phyloP scores from a whole-genome alignment of 2,797 vertebrate genomes.

The Rhabdomys pumilio region DNA sequence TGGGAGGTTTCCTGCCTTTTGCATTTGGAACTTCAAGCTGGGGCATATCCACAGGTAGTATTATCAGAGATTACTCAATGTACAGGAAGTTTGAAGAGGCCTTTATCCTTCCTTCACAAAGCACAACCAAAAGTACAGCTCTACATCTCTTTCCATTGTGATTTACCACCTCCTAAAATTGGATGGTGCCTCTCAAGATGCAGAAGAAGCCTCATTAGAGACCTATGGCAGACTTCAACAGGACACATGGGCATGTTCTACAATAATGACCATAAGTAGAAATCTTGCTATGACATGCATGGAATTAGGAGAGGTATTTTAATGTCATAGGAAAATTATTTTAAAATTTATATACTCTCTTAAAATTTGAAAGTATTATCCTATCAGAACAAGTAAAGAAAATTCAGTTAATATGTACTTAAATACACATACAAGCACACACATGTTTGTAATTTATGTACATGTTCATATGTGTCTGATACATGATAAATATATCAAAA shows the following conservation, averaged over 20 bases:
- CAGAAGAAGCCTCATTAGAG: constrained; percentile 20
- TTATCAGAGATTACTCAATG: constrained; percentile 83
- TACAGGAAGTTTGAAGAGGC: constrained; percentile 82
- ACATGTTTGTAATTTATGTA: background rate
- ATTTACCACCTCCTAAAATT: background rate
- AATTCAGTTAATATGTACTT: background rate
- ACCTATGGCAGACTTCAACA: background rate
- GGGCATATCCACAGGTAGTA: constrained; percentile 78
- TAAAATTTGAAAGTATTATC: background rate
- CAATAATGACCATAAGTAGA: background rate
- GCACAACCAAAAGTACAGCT: background rate
- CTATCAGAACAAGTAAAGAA: background rate
- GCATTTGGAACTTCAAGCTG: constrained; percentile 83
- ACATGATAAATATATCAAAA: background rate
- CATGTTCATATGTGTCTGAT: background rate
- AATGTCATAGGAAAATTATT: background rate
- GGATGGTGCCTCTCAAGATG: background rate
- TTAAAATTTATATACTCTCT: background rate
- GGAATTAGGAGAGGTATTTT: background rate
- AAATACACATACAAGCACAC: background rate
- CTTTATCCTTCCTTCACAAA: constrained; percentile 68
- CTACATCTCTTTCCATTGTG: constrained; percentile 17
- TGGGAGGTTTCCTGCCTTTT: constrained; percentile 82
- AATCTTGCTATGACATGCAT: background rate
- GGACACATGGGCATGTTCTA: background rate